A percentile compares a stretch with the other conserved stretches of the same genome.
Evolutionary conservation across 2,797 vertebrate species (phyloP).

Genomic region (Thripadectes ignobilis): DNA sequence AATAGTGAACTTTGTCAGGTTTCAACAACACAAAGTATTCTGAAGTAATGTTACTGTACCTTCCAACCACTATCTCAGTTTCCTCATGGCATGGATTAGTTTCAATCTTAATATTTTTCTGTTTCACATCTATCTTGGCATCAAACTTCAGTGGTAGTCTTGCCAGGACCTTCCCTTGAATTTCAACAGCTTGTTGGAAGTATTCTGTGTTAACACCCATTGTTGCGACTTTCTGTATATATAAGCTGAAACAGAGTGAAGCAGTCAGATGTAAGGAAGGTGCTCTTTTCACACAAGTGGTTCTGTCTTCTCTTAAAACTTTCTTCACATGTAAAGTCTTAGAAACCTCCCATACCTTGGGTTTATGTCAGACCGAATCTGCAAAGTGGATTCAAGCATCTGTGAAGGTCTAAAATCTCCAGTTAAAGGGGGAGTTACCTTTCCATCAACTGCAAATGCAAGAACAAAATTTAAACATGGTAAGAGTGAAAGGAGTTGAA

Average conservation of each 20-base stretch:
- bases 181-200: constrained; percentile 64
- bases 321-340: neutral
- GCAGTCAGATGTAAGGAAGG: neutral
- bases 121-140: constrained; percentile 58
- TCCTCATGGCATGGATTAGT: constrained; percentile 47
- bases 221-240: neutral
- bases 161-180: constrained; percentile 32
- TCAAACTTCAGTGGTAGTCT: constrained; percentile 49
- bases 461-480: neutral
- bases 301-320: neutral
- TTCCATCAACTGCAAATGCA: constrained; percentile 39
- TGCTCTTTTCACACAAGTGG: neutral
- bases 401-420: constrained; percentile 74
- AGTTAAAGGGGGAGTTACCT: constrained; percentile 71
- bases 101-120: constrained; percentile 66
- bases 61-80: constrained; percentile 42
- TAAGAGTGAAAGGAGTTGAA: neutral
- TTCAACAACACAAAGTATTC: neutral
- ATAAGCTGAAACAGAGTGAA: constrained; percentile 38
- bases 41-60: neutral
- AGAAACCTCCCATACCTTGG: constrained; percentile 76
- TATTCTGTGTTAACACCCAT: constrained; percentile 70
- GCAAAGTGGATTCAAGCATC: constrained; percentile 76
- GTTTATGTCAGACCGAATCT: constrained; percentile 76
- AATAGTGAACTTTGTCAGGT: neutral